A percentile compares a stretch with the other conserved stretches of the same genome.
These are phyloP conservation scores for Rhagologus leucostigma DNA, from an alignment of 2,113 vertebrate genomes.

Conservation along the genomic window DNA sequence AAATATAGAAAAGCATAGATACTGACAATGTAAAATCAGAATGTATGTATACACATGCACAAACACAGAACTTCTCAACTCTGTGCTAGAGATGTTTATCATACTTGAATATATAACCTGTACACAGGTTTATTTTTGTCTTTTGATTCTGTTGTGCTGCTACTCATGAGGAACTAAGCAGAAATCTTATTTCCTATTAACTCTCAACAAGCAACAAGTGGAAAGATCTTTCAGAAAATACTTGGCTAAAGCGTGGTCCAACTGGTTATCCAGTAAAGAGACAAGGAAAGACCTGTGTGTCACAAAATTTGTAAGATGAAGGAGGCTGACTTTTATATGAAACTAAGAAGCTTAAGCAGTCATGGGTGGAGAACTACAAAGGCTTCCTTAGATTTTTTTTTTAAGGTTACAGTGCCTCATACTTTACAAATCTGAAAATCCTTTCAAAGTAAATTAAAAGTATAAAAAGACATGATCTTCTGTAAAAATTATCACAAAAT, in stretches of 20 bases:
- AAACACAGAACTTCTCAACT: background rate
- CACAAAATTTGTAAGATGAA: background rate
- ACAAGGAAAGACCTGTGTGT: background rate
- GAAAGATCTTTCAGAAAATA: background rate
- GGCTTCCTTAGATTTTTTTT: background rate
- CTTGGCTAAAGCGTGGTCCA: background rate
- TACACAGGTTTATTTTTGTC: rapidly evolving
- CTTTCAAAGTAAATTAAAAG: background rate
- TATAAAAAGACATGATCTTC: background rate
- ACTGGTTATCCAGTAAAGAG: background rate
- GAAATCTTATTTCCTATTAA: background rate
- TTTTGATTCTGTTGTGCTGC: background rate
- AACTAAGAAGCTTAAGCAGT: background rate
- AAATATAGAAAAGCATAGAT: background rate
- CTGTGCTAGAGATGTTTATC: background rate
- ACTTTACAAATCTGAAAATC: background rate
- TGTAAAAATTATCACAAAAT: background rate
- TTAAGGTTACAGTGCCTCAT: background rate
- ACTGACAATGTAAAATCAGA: background rate
- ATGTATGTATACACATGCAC: background rate
- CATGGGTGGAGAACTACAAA: background rate
- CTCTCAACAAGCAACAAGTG: background rate
- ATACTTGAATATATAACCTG: background rate
- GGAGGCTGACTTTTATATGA: background rate
- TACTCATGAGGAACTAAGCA: background rate